phyloP scores from a whole-genome alignment of 2,888 invertebrate genomes.

The Adelognathus sp. region DNA sequence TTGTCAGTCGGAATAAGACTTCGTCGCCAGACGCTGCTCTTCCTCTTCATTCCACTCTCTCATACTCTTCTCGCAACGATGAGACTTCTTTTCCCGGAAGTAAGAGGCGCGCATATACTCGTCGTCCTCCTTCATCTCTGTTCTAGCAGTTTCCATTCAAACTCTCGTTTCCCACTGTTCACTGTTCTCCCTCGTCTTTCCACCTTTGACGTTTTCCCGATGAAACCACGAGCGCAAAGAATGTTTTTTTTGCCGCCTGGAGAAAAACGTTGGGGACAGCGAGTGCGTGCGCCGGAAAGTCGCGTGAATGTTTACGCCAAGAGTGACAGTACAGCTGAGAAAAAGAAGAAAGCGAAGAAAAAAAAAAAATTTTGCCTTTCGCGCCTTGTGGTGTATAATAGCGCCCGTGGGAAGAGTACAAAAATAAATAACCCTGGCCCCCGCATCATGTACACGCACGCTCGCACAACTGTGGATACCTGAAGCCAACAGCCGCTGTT shows the following conservation, averaged over 20 bases:
- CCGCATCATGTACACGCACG: not conserved
- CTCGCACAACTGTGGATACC: not conserved
- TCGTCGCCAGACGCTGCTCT: conserved; percentile 62
- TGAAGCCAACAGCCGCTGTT: not conserved
- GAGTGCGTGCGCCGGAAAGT: conserved; percentile 1
- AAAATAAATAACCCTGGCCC: not conserved
- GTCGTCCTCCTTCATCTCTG: not conserved
- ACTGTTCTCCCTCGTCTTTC: conserved; percentile 36
- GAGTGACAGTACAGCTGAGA: conserved; percentile 15
- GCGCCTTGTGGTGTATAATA: conserved; percentile 30
- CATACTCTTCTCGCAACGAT: not conserved
- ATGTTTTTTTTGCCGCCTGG: no score
- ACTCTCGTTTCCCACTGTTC: not conserved
- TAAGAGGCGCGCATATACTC: not conserved
- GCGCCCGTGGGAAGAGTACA: conserved; percentile 34
- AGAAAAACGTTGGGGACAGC: no score
- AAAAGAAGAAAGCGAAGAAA: not conserved
- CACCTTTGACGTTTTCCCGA: conserved; percentile 45
- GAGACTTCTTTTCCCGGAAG: conserved; percentile 8
- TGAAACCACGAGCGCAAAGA: conserved; percentile 27
- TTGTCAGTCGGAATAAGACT: conserved; percentile 71
- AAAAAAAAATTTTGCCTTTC: conserved; percentile 18
- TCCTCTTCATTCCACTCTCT: conserved; percentile 9
- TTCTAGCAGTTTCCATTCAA: conserved; percentile 6
- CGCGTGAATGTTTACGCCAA: conserved; percentile 20